Evolutionary conservation across 2,113 vertebrate species (phyloP), one percentile per base, ranked within the genome.

Genomic region (Atrichornis clamosus): DNA sequence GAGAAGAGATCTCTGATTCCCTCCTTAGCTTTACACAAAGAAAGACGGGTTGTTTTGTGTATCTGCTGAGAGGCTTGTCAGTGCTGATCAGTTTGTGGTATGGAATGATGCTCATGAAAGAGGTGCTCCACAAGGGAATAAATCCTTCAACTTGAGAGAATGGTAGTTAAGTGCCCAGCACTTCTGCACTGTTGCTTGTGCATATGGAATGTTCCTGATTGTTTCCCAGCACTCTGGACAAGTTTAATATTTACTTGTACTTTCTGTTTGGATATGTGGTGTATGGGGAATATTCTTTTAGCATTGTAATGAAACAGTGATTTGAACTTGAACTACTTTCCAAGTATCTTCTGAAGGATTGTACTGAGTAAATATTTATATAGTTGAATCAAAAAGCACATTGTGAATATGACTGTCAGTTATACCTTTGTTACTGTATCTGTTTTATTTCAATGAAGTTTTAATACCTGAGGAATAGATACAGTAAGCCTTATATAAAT

Each of bases 291-390:
- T 96, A 60, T 55, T 79, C 52, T 88, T 96, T 88, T 49, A 70
- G 39, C 52, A 53, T 86, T 0, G 0, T 67, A 68, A 70, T 64
- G 90, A 92, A 94, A 84, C 11, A 18, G 23, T 37, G 56, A n/a
- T 92, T 94, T 88, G 52, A 82, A 87, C 70, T 90, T 87, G 44
- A 90, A 73, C 39, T 93, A 30, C 68, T 70, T 92, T 77, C 23
- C 28, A 74, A 88, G 55, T 92, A 86, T 88, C 52, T 90, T 93
- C 79, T 77, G 33, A 93, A 93, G 73, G 33, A 67, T 70, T 77
- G 44, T 56, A 26, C 28, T 76, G 64, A 91, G 89, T 95, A 95
- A 95, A 93, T 96, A 95, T 95, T 95, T 94, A 86, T 68, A 24
- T 22, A 80, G 12, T 77, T 94, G 90, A 78, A 78, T 91, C 60